These are phyloP conservation scores for Melanogrammus aeglefinus DNA, from an alignment of 2,797 vertebrate species.

Conservation along the genomic window DNA sequence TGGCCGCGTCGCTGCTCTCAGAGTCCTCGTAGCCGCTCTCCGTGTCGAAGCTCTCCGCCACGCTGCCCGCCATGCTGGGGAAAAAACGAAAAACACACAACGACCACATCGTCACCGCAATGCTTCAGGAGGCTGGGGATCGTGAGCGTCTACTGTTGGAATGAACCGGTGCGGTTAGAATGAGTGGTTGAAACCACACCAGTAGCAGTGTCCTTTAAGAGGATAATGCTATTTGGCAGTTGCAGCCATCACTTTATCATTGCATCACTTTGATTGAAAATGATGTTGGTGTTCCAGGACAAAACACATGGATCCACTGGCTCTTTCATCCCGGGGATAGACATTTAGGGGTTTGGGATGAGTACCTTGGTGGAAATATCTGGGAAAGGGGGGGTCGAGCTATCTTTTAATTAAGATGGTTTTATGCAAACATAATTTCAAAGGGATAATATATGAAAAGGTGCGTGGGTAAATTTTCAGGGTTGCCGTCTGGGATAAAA, in stretches of 20 bases:
- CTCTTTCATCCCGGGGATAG: not conserved
- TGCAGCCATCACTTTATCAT: not conserved
- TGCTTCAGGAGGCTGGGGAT: not conserved
- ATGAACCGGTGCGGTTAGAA: not conserved
- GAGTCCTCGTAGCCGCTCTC: slow-evolving; percentile 98
- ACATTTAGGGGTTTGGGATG: not conserved
- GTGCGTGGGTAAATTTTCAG: slow-evolving; percentile 38
- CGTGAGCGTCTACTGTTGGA: not conserved
- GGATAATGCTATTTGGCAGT: not conserved
- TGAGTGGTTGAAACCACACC: not conserved
- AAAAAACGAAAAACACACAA: slow-evolving; percentile 25
- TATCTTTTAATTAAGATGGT: not conserved
- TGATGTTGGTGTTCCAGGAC: not conserved
- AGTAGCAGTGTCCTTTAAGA: not conserved
- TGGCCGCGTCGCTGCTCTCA: slow-evolving; percentile 89
- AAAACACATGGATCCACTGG: not conserved
- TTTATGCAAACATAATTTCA: not conserved
- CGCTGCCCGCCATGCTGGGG: slow-evolving; percentile 92
- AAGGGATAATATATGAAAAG: not conserved
- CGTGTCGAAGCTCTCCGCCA: slow-evolving; percentile 97
- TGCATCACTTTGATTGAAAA: not conserved
- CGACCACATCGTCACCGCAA: not conserved
- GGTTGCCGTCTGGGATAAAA: not conserved
- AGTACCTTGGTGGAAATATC: not conserved
- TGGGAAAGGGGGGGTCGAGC: not conserved